phyloP scores from a whole-genome alignment of 2,888 invertebrate species.

The Thalpophila matura region DNA sequence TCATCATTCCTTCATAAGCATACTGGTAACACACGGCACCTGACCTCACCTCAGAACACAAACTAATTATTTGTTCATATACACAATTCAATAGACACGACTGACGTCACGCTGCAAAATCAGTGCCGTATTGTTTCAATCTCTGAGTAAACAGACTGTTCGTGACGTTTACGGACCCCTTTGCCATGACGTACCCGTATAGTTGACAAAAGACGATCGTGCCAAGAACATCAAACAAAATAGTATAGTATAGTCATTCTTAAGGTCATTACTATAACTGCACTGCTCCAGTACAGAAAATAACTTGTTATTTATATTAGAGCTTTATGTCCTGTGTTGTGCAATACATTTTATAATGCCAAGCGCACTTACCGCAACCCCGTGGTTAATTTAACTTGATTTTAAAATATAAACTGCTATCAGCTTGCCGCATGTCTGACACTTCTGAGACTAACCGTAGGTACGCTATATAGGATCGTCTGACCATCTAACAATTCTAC shows the following conservation, averaged over 20 bases:
- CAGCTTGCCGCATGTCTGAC: neutral
- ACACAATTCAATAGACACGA: conserved; percentile 26
- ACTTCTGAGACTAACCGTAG: too few species aligned
- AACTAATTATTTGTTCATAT: conserved; percentile 47
- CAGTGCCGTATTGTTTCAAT: conserved; percentile 30
- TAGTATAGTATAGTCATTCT: too few species aligned
- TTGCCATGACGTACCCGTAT: neutral
- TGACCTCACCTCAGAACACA: neutral
- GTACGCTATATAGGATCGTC: neutral
- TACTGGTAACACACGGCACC: neutral
- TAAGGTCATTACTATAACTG: too few species aligned
- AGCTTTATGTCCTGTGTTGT: too few species aligned
- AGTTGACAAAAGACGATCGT: neutral
- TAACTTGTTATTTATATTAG: too few species aligned
- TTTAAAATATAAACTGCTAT: neutral
- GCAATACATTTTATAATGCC: too few species aligned
- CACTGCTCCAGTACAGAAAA: too few species aligned
- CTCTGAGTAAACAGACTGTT: conserved; percentile 3
- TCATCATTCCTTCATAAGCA: neutral
- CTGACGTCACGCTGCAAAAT: conserved; percentile 31
- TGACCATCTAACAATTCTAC: too few species aligned
- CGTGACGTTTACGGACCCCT: neutral
- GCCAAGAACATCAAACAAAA: neutral
- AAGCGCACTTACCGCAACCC: too few species aligned
- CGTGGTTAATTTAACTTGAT: too few species aligned